Conservation (phyloP, 2,888 invertebrate species). For the Melipona bicolor region DNA sequence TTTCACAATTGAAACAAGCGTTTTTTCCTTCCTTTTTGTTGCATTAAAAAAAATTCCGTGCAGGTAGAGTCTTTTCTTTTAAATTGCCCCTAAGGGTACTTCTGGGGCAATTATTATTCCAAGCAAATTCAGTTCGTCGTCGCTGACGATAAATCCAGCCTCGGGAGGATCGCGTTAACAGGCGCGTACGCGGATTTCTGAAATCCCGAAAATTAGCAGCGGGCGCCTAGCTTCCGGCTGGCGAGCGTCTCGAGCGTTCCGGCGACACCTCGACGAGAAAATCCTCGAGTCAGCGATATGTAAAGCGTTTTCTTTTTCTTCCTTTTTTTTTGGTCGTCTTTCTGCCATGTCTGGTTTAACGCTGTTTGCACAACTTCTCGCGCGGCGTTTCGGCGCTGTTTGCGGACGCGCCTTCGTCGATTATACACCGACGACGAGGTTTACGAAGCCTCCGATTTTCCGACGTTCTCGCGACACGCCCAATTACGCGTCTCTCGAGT, state of each 20-base stretch:
- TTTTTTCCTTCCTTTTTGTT: no score
- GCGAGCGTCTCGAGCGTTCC: conserved; percentile 5
- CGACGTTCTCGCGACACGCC: conserved; percentile 2
- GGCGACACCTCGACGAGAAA: conserved; percentile 21
- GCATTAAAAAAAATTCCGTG: no score
- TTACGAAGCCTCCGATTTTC: conserved; percentile 26
- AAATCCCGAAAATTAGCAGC: conserved; percentile 45
- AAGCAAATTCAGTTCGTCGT: neutral
- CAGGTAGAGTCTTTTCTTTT: neutral
- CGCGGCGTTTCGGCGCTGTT: conserved; percentile 54
- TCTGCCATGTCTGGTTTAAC: neutral
- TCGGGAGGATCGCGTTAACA: conserved; percentile 16
- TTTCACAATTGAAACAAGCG: no score
- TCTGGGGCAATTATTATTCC: neutral
- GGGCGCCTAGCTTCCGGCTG: conserved; percentile 14
- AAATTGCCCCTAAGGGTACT: no score
- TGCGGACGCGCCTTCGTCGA: conserved; percentile 52
- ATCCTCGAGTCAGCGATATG: conserved; percentile 59
- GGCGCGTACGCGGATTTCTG: conserved; percentile 24
- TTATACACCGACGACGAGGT: conserved; percentile 61
- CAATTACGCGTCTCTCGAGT: conserved; percentile 7
- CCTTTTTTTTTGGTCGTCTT: conserved; percentile 2
- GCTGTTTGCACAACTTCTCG: conserved; percentile 61
- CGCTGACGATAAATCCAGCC: conserved; percentile 18
- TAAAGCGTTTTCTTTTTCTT: conserved; percentile 18